Conservation (phyloP, 1,140 invertebrate genomes). For the Trachelipus rathkii region DNA sequence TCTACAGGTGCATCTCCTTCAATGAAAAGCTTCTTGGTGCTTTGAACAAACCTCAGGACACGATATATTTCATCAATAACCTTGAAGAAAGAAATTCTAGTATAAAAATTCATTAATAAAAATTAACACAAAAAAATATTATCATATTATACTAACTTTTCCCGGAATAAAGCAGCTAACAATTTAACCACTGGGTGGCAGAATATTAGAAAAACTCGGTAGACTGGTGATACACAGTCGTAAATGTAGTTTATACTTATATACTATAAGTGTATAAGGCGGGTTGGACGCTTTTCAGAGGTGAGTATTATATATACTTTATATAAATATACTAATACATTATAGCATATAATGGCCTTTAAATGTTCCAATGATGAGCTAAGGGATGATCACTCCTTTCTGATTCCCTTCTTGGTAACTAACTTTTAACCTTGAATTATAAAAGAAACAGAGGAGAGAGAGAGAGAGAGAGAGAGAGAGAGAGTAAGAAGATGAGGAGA, state of each 20-base stretch:
- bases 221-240: too few relatives aligned
- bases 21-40: background rate
- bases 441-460: too few relatives aligned
- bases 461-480: too few relatives aligned
- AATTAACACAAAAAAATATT: background rate
- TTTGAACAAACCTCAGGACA: background rate
- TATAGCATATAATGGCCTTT: too few relatives aligned
- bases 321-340: too few relatives aligned
- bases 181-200: too few relatives aligned
- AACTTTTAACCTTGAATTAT: background rate
- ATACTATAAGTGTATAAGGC: too few relatives aligned
- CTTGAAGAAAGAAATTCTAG: background rate
- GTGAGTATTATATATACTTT: too few relatives aligned
- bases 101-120: background rate
- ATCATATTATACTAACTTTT: background rate
- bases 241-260: too few relatives aligned
- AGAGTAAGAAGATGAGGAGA: too few relatives aligned
- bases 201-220: too few relatives aligned
- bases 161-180: background rate
- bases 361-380: background rate
- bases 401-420: background rate
- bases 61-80: background rate
- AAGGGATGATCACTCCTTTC: background rate
- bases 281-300: too few relatives aligned
- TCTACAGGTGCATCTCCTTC: background rate